A percentile compares a stretch with the other conserved stretches of the same genome.
Evolutionary conservation across 2,888 invertebrate species (phyloP).

Genomic region (Ceramica pisi): DNA sequence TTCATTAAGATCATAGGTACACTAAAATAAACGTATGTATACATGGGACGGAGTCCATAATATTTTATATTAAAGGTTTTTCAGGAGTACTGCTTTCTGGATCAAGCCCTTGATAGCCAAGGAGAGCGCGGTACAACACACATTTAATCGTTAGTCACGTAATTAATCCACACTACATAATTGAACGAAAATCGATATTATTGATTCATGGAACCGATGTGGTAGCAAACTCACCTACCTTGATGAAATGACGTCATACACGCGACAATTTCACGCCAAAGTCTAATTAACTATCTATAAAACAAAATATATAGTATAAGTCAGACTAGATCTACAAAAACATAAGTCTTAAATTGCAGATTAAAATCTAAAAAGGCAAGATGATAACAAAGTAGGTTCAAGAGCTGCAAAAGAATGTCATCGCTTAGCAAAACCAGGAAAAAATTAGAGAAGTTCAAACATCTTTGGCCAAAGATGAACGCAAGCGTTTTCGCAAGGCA

Average conservation of each 20-base stretch:
- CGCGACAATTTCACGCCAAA: conserved; percentile 32
- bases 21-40: no score
- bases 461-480: conserved; percentile 87
- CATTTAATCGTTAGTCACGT: neutral
- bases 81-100: no score
- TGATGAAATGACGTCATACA: conserved; percentile 31
- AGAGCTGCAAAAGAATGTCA: conserved; percentile 23
- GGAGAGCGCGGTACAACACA: no score
- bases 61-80: no score
- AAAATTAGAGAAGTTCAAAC: conserved; percentile 19
- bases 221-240: conserved; percentile 48
- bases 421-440: conserved; percentile 56
- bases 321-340: conserved; percentile 45
- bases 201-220: conserved; percentile 24
- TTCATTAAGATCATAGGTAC: no score
- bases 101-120: no score
- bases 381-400: conserved; percentile 21
- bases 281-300: conserved; percentile 57
- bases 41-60: no score
- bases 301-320: conserved; percentile 42
- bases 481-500: conserved; percentile 79
- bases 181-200: conserved; percentile 15
- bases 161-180: conserved; percentile 8
- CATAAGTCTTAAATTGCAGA: conserved; percentile 11
- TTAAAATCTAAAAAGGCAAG: conserved; percentile 34